Percentiles rank a stretch among this genome's conserved stretches.
Evolutionary conservation across 1,140 invertebrate species (phyloP).

Genomic region (Zophobas atratus): DNA sequence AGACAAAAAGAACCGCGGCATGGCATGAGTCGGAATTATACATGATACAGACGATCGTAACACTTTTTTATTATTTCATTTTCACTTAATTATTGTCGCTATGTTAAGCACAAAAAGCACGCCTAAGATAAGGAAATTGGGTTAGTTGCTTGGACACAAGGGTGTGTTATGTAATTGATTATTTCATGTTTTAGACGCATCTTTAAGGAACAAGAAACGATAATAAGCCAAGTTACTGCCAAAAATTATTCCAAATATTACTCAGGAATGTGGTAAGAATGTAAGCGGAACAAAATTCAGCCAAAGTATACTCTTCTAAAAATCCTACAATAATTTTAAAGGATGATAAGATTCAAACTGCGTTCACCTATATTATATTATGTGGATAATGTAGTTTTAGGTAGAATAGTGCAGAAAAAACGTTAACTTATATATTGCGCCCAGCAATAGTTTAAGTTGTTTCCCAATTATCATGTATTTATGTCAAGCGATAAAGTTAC

Average conservation of each 20-base stretch:
- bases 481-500: neutral
- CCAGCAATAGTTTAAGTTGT: conserved; percentile 20
- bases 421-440: conserved; percentile 11
- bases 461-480: neutral
- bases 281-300: conserved; percentile 12
- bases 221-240: conserved; percentile 46
- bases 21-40: neutral
- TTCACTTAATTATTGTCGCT: conserved; percentile 2
- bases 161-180: conserved; percentile 25
- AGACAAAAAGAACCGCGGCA: neutral
- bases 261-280: conserved; percentile 42
- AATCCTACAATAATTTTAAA: conserved; percentile 6
- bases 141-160: conserved; percentile 20
- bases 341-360: conserved; percentile 31
- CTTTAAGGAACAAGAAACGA: conserved; percentile 53
- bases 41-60: conserved; percentile 17
- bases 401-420: conserved; percentile 27
- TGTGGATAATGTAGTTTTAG: conserved; percentile 44
- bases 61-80: conserved; percentile 12
- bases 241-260: conserved; percentile 39
- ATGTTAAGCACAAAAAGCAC: conserved; percentile 45
- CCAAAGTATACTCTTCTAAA: conserved; percentile 24
- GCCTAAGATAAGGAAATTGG: conserved; percentile 42
- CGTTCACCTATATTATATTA: conserved; percentile 41
- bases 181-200: conserved; percentile 55